A percentile compares a stretch with the other conserved stretches of the same genome.
phyloP scores from a whole-genome alignment of 23 tunicate genomes.

The Botrylloides violaceus region DNA sequence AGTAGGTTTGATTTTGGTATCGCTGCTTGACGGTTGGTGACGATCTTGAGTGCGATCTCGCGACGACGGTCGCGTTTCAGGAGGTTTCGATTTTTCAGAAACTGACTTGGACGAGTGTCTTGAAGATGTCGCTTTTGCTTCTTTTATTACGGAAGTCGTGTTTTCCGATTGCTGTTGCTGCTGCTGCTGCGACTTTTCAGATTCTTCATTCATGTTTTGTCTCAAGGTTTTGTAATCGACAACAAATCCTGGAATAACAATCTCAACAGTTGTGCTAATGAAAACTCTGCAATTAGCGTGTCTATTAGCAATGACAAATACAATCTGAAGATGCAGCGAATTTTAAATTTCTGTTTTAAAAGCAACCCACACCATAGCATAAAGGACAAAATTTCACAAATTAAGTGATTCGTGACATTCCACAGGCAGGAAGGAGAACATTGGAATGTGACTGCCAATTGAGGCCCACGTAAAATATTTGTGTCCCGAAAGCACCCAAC shows the following conservation, averaged over 20 bases:
- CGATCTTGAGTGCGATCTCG: neutral
- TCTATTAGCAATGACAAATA: too few species aligned
- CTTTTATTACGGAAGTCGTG: neutral
- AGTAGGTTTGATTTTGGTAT: neutral
- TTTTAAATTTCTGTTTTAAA: too few species aligned
- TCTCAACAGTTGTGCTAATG: too few species aligned
- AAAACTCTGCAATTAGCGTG: too few species aligned
- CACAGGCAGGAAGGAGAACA: too few species aligned
- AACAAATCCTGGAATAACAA: constrained; percentile 79
- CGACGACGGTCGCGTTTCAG: neutral
- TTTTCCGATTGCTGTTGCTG: neutral
- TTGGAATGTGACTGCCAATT: too few species aligned
- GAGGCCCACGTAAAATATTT: too few species aligned
- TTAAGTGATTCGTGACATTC: too few species aligned
- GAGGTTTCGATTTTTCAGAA: neutral
- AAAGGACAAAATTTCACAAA: too few species aligned
- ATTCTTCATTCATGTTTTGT: constrained; percentile 55
- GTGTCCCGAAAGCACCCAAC: too few species aligned
- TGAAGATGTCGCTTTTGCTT: constrained; percentile 3
- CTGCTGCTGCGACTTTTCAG: constrained; percentile 5
- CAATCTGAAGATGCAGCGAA: too few species aligned
- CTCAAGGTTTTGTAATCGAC: constrained; percentile 86
- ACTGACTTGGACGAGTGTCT: constrained; percentile 2
- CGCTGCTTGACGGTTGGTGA: neutral
- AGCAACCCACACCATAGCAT: too few species aligned